These are phyloP conservation scores for Choloepus didactylus DNA, from an alignment of 2,797 vertebrate species.

Conservation along the genomic window DNA sequence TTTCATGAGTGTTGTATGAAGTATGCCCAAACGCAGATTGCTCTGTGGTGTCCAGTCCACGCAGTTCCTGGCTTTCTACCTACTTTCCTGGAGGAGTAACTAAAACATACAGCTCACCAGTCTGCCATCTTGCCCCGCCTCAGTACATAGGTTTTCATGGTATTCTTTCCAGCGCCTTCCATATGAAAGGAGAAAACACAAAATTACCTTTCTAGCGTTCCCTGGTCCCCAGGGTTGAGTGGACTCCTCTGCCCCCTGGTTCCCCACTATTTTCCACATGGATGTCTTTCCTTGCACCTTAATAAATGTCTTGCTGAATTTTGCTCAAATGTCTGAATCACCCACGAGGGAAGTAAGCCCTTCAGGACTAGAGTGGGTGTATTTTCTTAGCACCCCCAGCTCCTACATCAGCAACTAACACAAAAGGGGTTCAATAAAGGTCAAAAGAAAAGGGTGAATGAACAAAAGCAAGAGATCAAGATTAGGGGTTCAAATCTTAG, in stretches of 20 bases:
- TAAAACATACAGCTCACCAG: too few relatives aligned
- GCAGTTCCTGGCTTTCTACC: too few relatives aligned
- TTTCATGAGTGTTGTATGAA: too few relatives aligned
- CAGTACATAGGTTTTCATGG: not conserved
- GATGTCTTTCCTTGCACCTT: not conserved
- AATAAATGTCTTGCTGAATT: not conserved
- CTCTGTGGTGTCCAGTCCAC: too few relatives aligned
- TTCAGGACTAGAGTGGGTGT: not conserved
- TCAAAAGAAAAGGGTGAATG: not conserved
- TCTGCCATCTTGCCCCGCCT: too few relatives aligned
- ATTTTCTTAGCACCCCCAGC: not conserved
- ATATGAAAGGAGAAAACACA: not conserved
- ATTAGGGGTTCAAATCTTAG: not conserved
- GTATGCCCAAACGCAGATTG: too few relatives aligned
- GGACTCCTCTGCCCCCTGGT: not conserved
- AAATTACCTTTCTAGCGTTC: conserved; percentile 7
- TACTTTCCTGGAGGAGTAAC: too few relatives aligned
- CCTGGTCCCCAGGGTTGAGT: not conserved
- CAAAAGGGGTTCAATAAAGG: conserved; percentile 1
- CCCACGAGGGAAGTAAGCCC: not conserved
- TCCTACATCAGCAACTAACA: not conserved
- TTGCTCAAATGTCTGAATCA: conserved; percentile 26
- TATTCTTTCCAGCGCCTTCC: not conserved
- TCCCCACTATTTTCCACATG: not conserved
- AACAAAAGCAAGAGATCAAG: not conserved